Conservation (phyloP, 2,113 vertebrate genomes). For the Pluvialis apricaria region DNA sequence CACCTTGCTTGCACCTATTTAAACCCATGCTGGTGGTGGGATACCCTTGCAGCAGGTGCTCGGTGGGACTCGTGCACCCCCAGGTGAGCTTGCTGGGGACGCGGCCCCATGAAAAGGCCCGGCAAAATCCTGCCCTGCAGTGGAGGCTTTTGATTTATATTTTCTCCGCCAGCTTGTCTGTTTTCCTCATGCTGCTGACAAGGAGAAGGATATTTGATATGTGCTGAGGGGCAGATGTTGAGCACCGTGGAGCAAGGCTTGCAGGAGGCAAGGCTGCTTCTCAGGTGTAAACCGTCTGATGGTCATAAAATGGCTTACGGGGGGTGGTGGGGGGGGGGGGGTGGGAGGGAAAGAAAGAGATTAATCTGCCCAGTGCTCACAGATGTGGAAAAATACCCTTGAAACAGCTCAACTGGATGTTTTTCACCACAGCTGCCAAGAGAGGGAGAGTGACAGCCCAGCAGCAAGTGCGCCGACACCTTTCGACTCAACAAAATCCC, state of each 20-base stretch:
- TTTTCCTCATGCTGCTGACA: conserved; percentile 67
- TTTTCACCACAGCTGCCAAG: neutral
- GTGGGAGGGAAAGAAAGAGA: conserved; percentile 35
- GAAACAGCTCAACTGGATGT: conserved; percentile 16
- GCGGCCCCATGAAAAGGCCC: neutral
- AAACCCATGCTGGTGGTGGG: neutral
- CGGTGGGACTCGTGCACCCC: neutral
- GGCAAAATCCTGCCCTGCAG: conserved; percentile 8
- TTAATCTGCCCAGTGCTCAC: conserved; percentile 44
- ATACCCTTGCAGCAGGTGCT: conserved; percentile 22
- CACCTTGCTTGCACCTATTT: neutral
- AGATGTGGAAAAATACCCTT: conserved; percentile 59
- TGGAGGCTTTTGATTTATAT: conserved; percentile 60
- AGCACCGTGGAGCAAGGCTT: neutral
- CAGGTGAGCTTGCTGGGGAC: accelerated
- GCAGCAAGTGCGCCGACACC: conserved; percentile 22
- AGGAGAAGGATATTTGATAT: conserved; percentile 61
- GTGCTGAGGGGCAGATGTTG: conserved; percentile 65
- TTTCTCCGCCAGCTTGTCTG: conserved; percentile 56
- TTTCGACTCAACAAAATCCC: neutral
- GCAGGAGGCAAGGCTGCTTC: conserved; percentile 44
- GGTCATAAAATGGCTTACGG: conserved; percentile 18
- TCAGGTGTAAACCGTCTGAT: conserved; percentile 64
- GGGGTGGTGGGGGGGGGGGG: neutral
- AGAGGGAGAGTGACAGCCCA: conserved; percentile 34